Evolutionary conservation across 1,140 invertebrate species (phyloP).

Genomic region (Dufourea novaeangliae): DNA sequence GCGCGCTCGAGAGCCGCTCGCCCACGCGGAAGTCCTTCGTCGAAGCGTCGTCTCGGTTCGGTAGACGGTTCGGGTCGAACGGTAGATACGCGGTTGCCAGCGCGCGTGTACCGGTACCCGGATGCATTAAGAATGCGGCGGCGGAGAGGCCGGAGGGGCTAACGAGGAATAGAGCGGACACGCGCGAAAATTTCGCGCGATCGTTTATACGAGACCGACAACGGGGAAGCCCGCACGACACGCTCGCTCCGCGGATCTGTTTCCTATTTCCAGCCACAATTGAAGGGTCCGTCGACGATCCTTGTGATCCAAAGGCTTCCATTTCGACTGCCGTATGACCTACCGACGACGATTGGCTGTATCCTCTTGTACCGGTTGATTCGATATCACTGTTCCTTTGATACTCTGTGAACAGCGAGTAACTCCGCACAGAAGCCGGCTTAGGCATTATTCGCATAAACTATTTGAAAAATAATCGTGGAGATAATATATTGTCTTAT

Average conservation of each 20-base stretch:
- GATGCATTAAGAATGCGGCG: constrained; percentile 43
- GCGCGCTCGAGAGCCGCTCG: constrained; percentile 35
- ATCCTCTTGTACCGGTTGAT: neutral
- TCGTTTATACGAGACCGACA: constrained; percentile 6
- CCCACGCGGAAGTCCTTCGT: constrained; percentile 58
- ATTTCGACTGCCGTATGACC: no score
- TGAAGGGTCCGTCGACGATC: neutral
- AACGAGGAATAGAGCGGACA: constrained; percentile 5
- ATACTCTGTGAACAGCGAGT: no score
- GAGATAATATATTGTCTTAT: no score
- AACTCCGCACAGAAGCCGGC: no score
- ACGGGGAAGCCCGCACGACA: constrained; percentile 14
- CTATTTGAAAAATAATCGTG: no score
- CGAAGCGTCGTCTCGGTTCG: constrained; percentile 54
- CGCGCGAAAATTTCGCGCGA: constrained; percentile 45
- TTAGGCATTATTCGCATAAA: no score
- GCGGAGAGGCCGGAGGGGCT: neutral
- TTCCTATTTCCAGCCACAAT: neutral
- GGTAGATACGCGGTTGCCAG: constrained; percentile 21
- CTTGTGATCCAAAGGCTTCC: neutral
- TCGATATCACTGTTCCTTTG: constrained; percentile 19
- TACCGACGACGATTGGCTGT: no score
- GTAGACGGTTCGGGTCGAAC: constrained; percentile 57
- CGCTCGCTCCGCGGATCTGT: neutral
- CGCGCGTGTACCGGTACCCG: constrained; percentile 43